Conservation (phyloP, 1,140 invertebrate genomes). For the Aphis gossypii region DNA sequence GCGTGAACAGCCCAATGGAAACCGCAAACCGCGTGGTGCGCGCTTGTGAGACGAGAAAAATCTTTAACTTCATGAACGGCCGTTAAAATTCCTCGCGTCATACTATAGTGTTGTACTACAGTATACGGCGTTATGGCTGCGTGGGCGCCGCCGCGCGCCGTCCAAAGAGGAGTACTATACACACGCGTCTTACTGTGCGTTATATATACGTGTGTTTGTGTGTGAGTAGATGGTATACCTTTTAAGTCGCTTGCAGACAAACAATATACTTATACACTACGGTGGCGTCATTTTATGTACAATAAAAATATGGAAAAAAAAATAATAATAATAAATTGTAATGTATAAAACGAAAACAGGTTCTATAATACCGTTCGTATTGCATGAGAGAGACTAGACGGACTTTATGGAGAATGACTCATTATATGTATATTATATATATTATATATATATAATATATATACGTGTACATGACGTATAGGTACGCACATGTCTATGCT, state of each 20-base stretch:
- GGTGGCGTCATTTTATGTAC: slow-evolving; percentile 36
- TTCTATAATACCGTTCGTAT: slow-evolving; percentile 44
- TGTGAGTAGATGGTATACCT: neutral
- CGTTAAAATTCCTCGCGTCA: slow-evolving; percentile 56
- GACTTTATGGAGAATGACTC: slow-evolving; percentile 50
- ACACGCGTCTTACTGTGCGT: neutral
- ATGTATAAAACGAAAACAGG: slow-evolving; percentile 48
- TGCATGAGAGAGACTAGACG: slow-evolving; percentile 46
- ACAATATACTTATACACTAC: slow-evolving; percentile 23
- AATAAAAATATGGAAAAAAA: slow-evolving; percentile 39
- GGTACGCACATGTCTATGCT: neutral
- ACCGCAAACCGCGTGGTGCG: neutral
- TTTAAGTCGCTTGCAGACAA: slow-evolving; percentile 24
- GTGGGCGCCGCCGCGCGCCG: slow-evolving; percentile 30
- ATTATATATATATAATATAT: neutral
- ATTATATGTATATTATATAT: slow-evolving; percentile 3
- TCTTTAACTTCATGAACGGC: slow-evolving; percentile 49
- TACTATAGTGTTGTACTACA: neutral
- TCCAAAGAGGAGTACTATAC: neutral
- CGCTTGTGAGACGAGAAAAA: neutral
- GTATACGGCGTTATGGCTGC: neutral
- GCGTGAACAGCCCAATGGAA: neutral
- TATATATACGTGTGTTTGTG: neutral
- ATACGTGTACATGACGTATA: neutral
- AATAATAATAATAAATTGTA: slow-evolving; percentile 52